Base-by-base conservation (phyloP, 1,140 invertebrate genomes). In the Apis florea region DNA sequence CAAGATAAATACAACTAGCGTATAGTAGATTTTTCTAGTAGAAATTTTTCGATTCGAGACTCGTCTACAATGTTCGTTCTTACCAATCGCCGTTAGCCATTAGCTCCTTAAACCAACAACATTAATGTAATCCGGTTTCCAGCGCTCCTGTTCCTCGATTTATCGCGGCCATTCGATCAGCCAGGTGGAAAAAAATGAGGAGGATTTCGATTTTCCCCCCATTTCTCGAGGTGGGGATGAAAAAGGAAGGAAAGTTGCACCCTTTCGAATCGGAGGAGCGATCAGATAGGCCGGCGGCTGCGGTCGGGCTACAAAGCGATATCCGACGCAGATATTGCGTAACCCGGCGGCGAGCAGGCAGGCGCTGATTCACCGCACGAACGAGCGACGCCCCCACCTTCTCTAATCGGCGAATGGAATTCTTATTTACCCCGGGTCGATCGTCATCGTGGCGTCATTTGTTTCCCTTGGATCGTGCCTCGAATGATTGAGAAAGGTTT, bases 251-350 rank as follows among this genome's bases (percentile, higher is more conserved):
- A 79, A 71, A 75, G 79, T 85, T 84, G 82, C 78, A 83, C 79
- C 82, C 74, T 87, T 77, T 86, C 81, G 89, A 86, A 89, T 89
- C 88, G 82, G 83, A 77, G 85, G 76, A 87, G 84, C 88, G 89
- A 90, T 90, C 89, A 87, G 89, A 90, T 90, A 90, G 89, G 83
- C 83, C 87, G 83, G 79, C 83, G 86, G 77, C 84, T 84, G 86
- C 86, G 90, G 89, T 64, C 85, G 81, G 86, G 91, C 89, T 92
- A 92, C 91, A 92, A 92, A 92, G 91, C 90, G 90, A 91, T 91
- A 90, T 90, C 90, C 90, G 87, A 90, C 87, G 82, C 67, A 90
- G 91, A 92, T 91, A 83, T 92, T 92, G 89, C 89, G 89, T 85
- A 92, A 92, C 87, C 82, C 63, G 68, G 76, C 83, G 78, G 79